phyloP scores from a whole-genome alignment of 2,888 invertebrate genomes.

The Ernsta delagoae region DNA sequence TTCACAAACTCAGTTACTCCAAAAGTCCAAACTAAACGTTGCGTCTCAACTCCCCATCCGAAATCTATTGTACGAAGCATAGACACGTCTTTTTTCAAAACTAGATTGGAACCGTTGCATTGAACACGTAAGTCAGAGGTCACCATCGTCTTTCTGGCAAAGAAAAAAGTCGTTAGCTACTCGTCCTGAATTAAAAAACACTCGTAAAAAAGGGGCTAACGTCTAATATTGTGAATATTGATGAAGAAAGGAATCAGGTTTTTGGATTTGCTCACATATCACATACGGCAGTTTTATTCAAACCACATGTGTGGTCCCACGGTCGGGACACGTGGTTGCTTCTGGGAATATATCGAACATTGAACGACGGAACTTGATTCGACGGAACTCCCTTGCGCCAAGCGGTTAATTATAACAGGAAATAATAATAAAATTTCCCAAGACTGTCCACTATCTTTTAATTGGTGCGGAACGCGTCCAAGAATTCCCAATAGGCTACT shows the following conservation, averaged over 20 bases:
- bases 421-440: conserved; percentile 12
- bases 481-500: not conserved
- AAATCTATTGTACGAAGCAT: conserved; percentile 47
- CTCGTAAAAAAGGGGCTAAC: conserved; percentile 77
- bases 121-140: conserved; percentile 72
- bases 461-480: conserved; percentile 3
- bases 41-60: conserved; percentile 19
- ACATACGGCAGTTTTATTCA: conserved; percentile 61
- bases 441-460: conserved; percentile 15
- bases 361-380: conserved; percentile 59
- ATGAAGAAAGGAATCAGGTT: conserved; percentile 84
- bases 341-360: conserved; percentile 54
- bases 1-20: conserved; percentile 11
- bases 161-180: conserved; percentile 80
- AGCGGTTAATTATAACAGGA: conserved; percentile 27
- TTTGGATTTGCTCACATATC: conserved; percentile 68
- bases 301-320: conserved; percentile 77
- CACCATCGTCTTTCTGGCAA: conserved; percentile 75
- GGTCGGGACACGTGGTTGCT: conserved; percentile 66
- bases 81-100: conserved; percentile 78
- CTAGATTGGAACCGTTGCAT: conserved; percentile 72
- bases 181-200: conserved; percentile 44
- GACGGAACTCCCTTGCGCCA: conserved; percentile 35
- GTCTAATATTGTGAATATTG: conserved; percentile 84
- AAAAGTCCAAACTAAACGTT: not conserved